Conservation (phyloP, 2,888 invertebrate genomes). For the Shargacucullia verbasci region DNA sequence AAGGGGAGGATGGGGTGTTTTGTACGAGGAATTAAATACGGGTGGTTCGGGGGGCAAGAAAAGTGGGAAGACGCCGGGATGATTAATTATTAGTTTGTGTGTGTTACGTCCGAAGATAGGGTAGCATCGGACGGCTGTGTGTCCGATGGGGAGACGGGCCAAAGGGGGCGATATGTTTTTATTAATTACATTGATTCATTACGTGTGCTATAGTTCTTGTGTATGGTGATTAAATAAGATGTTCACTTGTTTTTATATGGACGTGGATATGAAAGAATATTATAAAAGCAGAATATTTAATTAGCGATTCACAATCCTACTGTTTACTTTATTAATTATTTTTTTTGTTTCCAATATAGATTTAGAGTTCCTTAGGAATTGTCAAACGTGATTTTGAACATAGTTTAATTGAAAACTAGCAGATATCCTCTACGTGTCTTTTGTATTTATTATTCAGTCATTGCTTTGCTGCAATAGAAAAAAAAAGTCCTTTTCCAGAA, state of each 20-base stretch:
- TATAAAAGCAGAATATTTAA: no score
- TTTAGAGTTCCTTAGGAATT: no score
- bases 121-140: constrained; percentile 58
- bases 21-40: constrained; percentile 86
- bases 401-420: no score
- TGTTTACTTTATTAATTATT: no score
- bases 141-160: constrained; percentile 44
- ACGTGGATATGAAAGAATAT: constrained; percentile 1
- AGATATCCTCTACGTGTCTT: no score
- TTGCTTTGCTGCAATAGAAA: no score
- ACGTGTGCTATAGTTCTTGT: constrained; percentile 40
- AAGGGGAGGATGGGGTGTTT: constrained; percentile 70
- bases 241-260: constrained; percentile 4
- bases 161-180: constrained; percentile 54
- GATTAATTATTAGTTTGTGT: constrained; percentile 89
- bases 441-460: no score
- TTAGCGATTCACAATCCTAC: no score
- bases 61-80: constrained; percentile 82
- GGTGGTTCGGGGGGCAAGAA: constrained; percentile 65
- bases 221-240: constrained; percentile 28
- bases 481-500: no score
- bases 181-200: constrained; percentile 65
- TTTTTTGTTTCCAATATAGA: no score
- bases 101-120: constrained; percentile 81
- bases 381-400: no score